Evolutionary conservation across 2,113 vertebrate species (phyloP), one percentile per base, ranked within the genome.

Genomic region (Osmerus mordax): DNA sequence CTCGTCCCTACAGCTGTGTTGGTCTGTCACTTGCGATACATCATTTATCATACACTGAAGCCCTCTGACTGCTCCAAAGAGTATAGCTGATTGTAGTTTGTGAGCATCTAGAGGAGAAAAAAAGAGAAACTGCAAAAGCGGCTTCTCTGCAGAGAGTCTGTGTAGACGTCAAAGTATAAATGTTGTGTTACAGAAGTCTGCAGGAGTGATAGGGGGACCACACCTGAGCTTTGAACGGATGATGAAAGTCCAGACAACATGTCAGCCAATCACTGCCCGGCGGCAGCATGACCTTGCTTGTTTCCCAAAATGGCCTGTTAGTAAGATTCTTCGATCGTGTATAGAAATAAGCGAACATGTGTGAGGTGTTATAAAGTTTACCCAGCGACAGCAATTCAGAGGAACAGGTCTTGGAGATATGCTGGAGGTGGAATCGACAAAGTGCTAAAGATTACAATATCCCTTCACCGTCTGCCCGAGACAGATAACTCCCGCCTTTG

Each of bases 391-490:
- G 15, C 56, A 28, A 69, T 69, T 18, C 53, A 56, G 53, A 19
- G 13, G 51, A 25, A 18, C 41, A 47, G 41, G 59, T 19, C 59
- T 53, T 8, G 6, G 47, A 29, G 21, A 32, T 32, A 53, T 7
- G 67, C 28, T n/a, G 8, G 51, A 47, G n/a, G 25, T 69, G 36
- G 18, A 3, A 58, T 19, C 28, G 28, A 5, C 54, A 15, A 36
- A 69, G 67, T 21, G 21, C 18, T n/a, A 25, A 67, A 29, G 23
- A 58, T 29, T 28, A 53, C 47, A 67, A 67, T 54, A 62, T 62
- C 60, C 23, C 41, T 25, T n/a, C 54, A 15, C n/a, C 7, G 54
- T 56, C 16, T 56, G 54, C n/a, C 23, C 3, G 12, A 47, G 60
- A 62, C 21, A 62, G 25, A 4, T 18, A 25, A 62, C 21, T 62